phyloP scores from a whole-genome alignment of 1,140 invertebrate genomes.

The Acromyrmex charruanus region DNA sequence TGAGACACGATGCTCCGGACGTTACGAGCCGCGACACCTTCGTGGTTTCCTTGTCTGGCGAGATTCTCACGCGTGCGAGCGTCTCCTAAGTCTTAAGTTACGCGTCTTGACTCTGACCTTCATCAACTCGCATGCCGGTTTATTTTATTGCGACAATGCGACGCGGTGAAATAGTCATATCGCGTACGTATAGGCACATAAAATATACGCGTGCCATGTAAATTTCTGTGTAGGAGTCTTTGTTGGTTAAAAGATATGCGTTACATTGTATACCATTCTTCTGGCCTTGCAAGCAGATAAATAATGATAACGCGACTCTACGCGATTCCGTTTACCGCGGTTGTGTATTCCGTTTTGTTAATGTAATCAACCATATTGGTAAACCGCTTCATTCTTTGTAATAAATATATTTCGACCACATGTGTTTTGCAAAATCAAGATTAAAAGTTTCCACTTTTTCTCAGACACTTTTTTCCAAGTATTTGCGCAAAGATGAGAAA shows the following conservation, averaged over 20 bases:
- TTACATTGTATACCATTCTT: conserved; percentile 65
- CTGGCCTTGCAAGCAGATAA: conserved; percentile 69
- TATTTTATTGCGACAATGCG: background rate
- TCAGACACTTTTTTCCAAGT: background rate
- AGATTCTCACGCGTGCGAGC: conserved; percentile 31
- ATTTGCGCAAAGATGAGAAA: background rate
- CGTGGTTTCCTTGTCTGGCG: conserved; percentile 46
- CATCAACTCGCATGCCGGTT: conserved; percentile 65
- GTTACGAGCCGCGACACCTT: conserved; percentile 34
- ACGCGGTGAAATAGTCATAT: conserved; percentile 33
- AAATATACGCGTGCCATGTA: conserved; percentile 67
- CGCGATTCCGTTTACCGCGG: conserved; percentile 72
- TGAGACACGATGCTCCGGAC: conserved; percentile 24
- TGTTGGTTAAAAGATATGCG: conserved; percentile 73
- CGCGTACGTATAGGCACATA: conserved; percentile 47
- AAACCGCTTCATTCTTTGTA: conserved; percentile 47
- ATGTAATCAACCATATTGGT: conserved; percentile 75
- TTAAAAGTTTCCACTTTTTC: background rate
- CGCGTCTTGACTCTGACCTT: conserved; percentile 71
- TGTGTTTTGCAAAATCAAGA: conserved; percentile 42
- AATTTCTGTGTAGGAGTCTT: conserved; percentile 76
- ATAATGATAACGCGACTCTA: conserved; percentile 77
- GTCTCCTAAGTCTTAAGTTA: conserved; percentile 65
- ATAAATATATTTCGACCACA: conserved; percentile 35
- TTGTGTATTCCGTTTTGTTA: conserved; percentile 73